Evolutionary conservation across 1,140 invertebrate species (phyloP).

Genomic region (Lepidurus packardi): DNA sequence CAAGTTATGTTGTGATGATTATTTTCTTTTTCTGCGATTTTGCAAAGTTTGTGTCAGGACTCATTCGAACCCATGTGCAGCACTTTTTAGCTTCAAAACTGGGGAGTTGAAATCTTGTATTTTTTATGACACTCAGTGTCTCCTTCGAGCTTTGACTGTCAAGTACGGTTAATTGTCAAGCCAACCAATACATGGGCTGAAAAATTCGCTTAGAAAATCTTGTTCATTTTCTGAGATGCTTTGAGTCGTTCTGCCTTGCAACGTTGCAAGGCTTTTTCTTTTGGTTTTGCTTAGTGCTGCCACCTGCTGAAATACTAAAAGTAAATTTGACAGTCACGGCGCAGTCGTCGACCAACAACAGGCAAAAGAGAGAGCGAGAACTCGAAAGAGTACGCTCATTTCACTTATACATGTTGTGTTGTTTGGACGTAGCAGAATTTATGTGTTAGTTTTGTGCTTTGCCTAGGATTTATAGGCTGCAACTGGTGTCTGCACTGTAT

Average conservation of each 20-base stretch:
- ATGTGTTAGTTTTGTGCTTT: no score
- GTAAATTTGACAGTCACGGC: no score
- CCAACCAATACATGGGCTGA: conserved; percentile 5
- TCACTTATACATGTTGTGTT: no score
- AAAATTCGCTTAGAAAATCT: neutral
- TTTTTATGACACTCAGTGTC: neutral
- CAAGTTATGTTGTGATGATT: neutral
- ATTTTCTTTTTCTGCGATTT: neutral
- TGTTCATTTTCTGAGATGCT: neutral
- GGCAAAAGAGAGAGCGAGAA: no score
- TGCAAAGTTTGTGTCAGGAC: neutral
- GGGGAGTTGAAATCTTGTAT: neutral
- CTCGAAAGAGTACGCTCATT: no score
- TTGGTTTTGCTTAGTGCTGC: no score
- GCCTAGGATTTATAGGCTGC: no score
- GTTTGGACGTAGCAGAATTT: no score
- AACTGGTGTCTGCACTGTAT: neutral
- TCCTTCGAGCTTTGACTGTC: conserved; percentile 18
- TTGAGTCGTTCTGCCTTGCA: no score
- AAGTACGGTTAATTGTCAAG: conserved; percentile 15
- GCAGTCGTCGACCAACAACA: no score
- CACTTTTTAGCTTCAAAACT: conserved; percentile 15
- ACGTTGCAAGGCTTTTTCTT: no score
- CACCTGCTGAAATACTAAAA: no score
- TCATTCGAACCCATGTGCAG: neutral